These are phyloP conservation scores for Atlantisia rogersi DNA, from an alignment of 2,113 vertebrate genomes.

Conservation along the genomic window DNA sequence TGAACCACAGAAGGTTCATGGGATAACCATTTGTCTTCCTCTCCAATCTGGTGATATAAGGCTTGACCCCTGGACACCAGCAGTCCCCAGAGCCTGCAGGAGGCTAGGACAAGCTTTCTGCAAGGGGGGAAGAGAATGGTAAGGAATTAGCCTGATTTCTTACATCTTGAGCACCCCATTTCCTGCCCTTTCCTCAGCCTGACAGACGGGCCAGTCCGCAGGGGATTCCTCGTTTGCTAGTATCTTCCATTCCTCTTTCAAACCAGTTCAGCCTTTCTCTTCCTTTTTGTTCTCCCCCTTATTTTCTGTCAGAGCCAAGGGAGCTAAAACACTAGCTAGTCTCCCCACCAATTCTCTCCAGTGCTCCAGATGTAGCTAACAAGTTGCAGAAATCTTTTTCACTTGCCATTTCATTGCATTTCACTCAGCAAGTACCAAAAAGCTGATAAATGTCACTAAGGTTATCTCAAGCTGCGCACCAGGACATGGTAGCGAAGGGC, in stretches of 20 bases:
- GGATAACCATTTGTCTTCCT: not conserved
- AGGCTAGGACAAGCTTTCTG: not conserved
- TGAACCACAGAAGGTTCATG: not conserved
- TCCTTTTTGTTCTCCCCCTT: not conserved
- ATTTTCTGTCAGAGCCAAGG: not conserved
- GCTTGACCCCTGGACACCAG: not conserved
- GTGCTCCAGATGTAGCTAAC: not conserved
- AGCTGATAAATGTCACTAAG: not conserved
- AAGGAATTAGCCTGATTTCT: not conserved
- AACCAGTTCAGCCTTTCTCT: not conserved
- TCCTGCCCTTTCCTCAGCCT: not conserved
- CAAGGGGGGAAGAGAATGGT: not conserved
- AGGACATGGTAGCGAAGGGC: not conserved
- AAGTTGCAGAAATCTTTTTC: not conserved
- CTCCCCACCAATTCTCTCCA: not conserved
- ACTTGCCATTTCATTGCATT: not conserved
- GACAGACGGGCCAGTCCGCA: not conserved
- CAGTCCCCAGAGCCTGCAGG: not conserved
- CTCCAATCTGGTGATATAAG: not conserved
- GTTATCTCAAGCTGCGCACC: not conserved
- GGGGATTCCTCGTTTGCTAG: not conserved
- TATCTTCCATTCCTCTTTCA: not conserved
- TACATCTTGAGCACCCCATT: not conserved
- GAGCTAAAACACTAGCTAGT: not conserved
- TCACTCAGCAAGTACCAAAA: not conserved